Conservation (phyloP, 2,113 vertebrate species). For the Amphiprion percula region DNA sequence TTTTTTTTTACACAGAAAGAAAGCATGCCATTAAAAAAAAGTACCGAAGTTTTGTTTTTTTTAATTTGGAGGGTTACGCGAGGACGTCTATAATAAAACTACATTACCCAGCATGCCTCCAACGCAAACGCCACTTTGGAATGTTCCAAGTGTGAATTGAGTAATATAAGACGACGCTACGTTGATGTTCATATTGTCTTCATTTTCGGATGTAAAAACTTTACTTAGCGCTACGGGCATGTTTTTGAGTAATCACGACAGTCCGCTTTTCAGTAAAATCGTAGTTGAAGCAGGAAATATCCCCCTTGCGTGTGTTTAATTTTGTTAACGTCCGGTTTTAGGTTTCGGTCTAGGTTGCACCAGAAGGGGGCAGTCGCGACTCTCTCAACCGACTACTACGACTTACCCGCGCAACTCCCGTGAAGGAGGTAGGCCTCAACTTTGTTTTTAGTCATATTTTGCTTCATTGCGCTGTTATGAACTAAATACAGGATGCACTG, state of each 20-base stretch:
- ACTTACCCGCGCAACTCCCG: slow-evolving; percentile 70
- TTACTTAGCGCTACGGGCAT: accelerated
- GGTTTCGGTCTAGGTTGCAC: background rate
- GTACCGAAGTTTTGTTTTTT: too few species aligned
- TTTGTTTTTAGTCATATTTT: slow-evolving; percentile 43
- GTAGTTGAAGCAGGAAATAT: background rate
- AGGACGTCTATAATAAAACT: slow-evolving; percentile 5
- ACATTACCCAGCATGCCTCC: slow-evolving; percentile 33
- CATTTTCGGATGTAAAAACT: accelerated
- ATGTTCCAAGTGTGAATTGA: background rate
- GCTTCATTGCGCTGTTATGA: background rate
- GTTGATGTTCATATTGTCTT: too few species aligned
- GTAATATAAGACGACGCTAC: background rate
- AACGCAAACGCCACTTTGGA: slow-evolving; percentile 16
- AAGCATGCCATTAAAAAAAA: too few species aligned
- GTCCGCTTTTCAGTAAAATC: background rate
- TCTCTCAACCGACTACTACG: slow-evolving; percentile 31
- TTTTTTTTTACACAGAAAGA: too few species aligned
- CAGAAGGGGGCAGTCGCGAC: slow-evolving; percentile 53
- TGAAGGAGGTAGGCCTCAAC: slow-evolving; percentile 75
- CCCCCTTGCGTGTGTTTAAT: background rate
- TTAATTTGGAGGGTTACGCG: too few species aligned
- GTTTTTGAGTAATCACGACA: too few species aligned
- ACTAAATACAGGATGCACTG: accelerated
- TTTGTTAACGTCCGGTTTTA: slow-evolving; percentile 23